Base-by-base conservation (phyloP, 1,140 invertebrate genomes). In the Platyscapa corneri region DNA sequence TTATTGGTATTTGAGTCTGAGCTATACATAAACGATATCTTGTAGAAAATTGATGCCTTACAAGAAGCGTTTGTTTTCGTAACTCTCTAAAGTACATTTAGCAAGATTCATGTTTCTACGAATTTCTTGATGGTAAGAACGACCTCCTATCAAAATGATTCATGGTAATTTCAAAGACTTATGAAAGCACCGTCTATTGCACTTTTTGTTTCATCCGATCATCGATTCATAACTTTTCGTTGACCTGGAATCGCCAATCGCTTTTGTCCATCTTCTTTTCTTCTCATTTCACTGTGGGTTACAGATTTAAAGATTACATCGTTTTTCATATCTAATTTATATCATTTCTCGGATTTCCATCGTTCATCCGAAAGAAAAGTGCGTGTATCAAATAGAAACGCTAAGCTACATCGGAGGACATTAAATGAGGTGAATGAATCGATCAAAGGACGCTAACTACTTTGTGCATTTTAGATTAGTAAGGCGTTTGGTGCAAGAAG, bases 261-360 rank as follows among this genome's bases (percentile, higher is more conserved):
- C 46, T 37, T 75, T 72, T 70, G 39, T 82, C 76, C 37, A 5
- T 78, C 76, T 80, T 34, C 60, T 23, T 80, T 34, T 80, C 78
- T 60, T 18, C 23, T 1, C 3, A 32, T 34, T 49, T 30, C 64
- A 23, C 27, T 39, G 42, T 70, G 42, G n/a, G 14, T 30, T 37
- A 49, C 42, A 70, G 72, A n/a, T n/a, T n/a, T n/a, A n/a, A n/a
- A n/a, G n/a, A n/a, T n/a, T 42, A 53, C 53, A n/a, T 27, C 23
- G 42, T 70, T 18, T 46, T 12, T 46, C 42, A 12, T 5, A 46
- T 12, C 6, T 46, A 7, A 7, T 46, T 46, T 46, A 39, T 30
- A 18, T 27, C 49, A 0, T 49, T 32, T 77, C 75, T 2, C 46
- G 7, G 53, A 5, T 2, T 18, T 79, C 32, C 49, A 10, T 78